Evolutionary conservation across 2,113 vertebrate genomes (phyloP), one percentile per base, ranked within the genome.

Genomic region (Nothobranchius furzeri): DNA sequence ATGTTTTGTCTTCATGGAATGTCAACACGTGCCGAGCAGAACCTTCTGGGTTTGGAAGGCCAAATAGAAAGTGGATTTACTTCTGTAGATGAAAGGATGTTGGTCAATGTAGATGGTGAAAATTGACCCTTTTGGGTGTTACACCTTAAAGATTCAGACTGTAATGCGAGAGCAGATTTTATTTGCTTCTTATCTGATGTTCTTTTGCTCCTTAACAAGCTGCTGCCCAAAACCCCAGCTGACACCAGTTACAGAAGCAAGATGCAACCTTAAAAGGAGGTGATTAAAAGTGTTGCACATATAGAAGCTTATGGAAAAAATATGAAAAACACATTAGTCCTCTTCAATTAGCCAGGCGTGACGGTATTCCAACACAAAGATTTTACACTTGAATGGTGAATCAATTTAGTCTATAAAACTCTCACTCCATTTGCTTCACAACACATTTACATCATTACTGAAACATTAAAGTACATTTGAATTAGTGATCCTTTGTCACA

Each of bases 261-360:
- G 11, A 62, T 4, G 10, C 25, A 49, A 57, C 60, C 68, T 48
- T n/a, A 20, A 20, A 30, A 15, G 20, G 0, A 12, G 25, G 2
- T 2, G n/a, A 14, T 25, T 15, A 30, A 46, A 15, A 25, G 4
- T 6, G 13, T 24, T 14, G 36, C 20, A 3, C 6, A 35, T 4
- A 61, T 59, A 53, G 60, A 43, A 24, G 60, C 70, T 66, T 25
- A 42, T 42, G n/a, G 13, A 42, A 69, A 48, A 20, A 60, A 56
- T 72, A 73, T 47, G 64, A 63, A 78, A 78, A 79, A 79, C 75
- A 24, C 73, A 78, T 84, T 76, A 78, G 76, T 66, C 45, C 14
- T 50, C 61, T 66, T 30, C 67, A 84, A 84, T 85, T 77, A 84
- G 63, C 53, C 71, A 48, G 37, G 53, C 51, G 55, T 35, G 68